Base-by-base conservation (phyloP, 2,797 vertebrate genomes). In the Dermochelys coriacea region DNA sequence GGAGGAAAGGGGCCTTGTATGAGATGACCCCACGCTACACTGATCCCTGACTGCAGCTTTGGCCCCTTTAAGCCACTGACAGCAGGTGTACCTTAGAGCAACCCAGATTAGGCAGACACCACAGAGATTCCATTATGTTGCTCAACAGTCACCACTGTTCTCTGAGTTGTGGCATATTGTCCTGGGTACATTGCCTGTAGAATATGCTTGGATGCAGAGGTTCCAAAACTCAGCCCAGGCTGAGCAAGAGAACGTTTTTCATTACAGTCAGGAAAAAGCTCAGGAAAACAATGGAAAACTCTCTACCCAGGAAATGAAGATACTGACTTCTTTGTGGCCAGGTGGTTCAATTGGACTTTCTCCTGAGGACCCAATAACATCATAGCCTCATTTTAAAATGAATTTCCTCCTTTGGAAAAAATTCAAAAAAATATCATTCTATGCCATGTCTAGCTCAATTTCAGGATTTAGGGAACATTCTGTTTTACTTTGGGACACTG, bases 1-100 rank as follows among this genome's bases (percentile, higher is more conserved):
- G 95, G 94, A 96, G 94, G 93, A 96, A 94, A 94, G 89, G 89
- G 68, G 87, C 90, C 80, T 41, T 41, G n/a, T 90, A 91, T 94
- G 92, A 0, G 3, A 91, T 96, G 95, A 96, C 94, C 90, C 80
- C n/a, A 34, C 29, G 51, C 82, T 82, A 23, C 0, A 0, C 84
- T 85, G 95, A 95, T 85, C 90, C 87, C 87, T 82, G 2, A 61
- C 68, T 95, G 80, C 82, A 18, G 91, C 84, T 90, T 93, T 84
- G 94, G 89, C 84, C 82, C 87, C 84, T 92, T 92, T 82, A 91
- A 90, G 84, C 82, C 90, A 79, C 10, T 95, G 94, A 79, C 96
- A 96, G 95, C 96, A 95, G 94, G 82, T 83, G 52, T 71, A 79
- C 75, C 31, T 1, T 89, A 0, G 0, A 92, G 87, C 93, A 95